These are phyloP conservation scores for Lasioglossum lativentre DNA, from an alignment of 2,888 invertebrate species.

Conservation along the genomic window DNA sequence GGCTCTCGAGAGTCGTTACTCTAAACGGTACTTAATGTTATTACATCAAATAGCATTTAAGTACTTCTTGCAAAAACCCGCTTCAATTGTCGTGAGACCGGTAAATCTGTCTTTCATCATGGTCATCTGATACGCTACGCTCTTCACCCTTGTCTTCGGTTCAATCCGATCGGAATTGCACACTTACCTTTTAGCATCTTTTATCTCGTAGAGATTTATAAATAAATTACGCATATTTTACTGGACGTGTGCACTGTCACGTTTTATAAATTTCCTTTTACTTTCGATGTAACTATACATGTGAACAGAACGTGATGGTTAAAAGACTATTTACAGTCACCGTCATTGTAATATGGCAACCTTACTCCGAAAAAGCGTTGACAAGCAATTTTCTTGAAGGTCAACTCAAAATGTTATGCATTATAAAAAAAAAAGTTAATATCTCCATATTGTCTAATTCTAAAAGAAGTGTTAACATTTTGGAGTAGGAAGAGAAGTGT, in stretches of 20 bases:
- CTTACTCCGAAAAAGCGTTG: not conserved
- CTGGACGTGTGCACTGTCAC: not conserved
- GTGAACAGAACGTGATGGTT: not conserved
- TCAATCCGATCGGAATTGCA: not conserved
- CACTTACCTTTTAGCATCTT: not conserved
- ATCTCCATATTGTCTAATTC: too few relatives aligned
- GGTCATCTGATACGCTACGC: not conserved
- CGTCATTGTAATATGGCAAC: not conserved
- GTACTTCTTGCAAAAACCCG: conserved; percentile 58
- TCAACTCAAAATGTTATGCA: too few relatives aligned
- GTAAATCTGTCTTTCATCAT: conserved; percentile 40
- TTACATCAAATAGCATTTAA: conserved; percentile 60
- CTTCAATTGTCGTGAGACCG: conserved; percentile 65
- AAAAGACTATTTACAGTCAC: not conserved
- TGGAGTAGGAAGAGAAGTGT: too few relatives aligned
- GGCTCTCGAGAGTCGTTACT: conserved; percentile 55
- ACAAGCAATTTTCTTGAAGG: not conserved
- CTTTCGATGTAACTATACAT: not conserved
- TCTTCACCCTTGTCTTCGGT: not conserved
- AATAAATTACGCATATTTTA: not conserved
- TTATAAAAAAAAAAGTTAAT: too few relatives aligned
- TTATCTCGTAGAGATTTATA: not conserved
- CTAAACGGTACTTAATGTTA: conserved; percentile 63
- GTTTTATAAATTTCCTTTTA: not conserved
- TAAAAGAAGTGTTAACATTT: too few relatives aligned